A percentile compares a stretch with the other conserved stretches of the same genome.
These are phyloP conservation scores for Crossaster papposus DNA, from an alignment of 53 echinoderm and acorn worm species.

Conservation along the genomic window DNA sequence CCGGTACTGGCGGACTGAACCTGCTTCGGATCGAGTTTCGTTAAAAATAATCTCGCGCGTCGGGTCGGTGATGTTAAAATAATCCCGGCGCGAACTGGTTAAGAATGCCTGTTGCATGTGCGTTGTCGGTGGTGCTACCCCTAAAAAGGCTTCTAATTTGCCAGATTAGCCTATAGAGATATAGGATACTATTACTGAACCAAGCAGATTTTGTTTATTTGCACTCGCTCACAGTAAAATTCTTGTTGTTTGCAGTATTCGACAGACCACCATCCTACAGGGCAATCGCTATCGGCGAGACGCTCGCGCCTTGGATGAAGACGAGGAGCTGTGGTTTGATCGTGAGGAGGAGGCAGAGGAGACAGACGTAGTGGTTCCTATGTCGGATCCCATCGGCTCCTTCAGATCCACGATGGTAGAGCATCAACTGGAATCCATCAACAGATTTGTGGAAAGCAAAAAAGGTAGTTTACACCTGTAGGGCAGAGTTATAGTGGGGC, in stretches of 20 bases:
- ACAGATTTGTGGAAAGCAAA: slow-evolving; percentile 81
- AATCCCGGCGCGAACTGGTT: no score
- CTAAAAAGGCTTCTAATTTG: no score
- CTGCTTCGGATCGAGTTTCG: no score
- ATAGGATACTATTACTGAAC: no score
- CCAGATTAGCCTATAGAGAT: no score
- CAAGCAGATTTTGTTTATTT: no score
- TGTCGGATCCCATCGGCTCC: slow-evolving; percentile 62
- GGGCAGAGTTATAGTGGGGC: no score
- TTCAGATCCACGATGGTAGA: slow-evolving; percentile 84
- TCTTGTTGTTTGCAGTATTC: slow-evolving; percentile 62
- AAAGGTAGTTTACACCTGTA: slow-evolving; percentile 90
- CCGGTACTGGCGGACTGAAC: no score
- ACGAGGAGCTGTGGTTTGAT: slow-evolving; percentile 96
- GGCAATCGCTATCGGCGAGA: slow-evolving; percentile 76
- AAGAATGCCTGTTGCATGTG: no score
- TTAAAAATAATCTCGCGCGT: no score
- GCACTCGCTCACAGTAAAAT: background rate
- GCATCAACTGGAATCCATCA: slow-evolving; percentile 80
- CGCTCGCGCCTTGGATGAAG: slow-evolving; percentile 85
- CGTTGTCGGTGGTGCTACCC: no score
- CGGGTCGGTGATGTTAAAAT: no score
- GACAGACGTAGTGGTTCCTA: slow-evolving; percentile 54
- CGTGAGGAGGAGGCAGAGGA: slow-evolving; percentile 87
- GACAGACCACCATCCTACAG: slow-evolving; percentile 88